Percentiles rank a stretch among this genome's conserved stretches.
Conservation (phyloP, 64 coral and sea anemone species). For the Porites lutea region DNA sequence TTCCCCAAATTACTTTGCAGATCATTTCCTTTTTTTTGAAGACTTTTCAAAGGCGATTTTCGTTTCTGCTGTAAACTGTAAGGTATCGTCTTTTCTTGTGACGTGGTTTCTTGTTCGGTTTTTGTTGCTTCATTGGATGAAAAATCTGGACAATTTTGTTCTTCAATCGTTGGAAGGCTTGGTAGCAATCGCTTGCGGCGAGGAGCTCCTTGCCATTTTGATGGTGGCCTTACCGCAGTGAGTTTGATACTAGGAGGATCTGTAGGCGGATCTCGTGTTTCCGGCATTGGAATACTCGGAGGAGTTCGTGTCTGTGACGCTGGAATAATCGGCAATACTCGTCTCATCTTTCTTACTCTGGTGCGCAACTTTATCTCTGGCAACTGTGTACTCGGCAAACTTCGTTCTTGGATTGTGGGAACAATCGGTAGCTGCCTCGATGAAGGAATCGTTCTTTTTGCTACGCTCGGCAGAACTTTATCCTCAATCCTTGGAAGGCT, state of each 20-base stretch:
- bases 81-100: neutral
- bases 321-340: neutral
- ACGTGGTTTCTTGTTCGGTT: too few species aligned
- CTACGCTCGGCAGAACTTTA: neutral
- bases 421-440: neutral
- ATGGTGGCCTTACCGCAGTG: neutral
- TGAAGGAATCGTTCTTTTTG: neutral
- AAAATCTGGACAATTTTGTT: neutral
- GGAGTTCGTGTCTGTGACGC: neutral
- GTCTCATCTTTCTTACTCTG: neutral
- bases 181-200: neutral
- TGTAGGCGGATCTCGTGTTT: neutral
- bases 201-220: neutral
- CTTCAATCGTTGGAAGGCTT: neutral
- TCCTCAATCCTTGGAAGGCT: neutral
- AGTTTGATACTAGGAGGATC: neutral
- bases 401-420: neutral
- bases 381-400: neutral
- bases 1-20: neutral
- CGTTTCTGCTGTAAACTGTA: neutral
- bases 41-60: too few species aligned
- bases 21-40: neutral
- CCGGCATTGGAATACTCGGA: neutral
- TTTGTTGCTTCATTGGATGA: neutral
- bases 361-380: neutral